A percentile compares a stretch with the other conserved stretches of the same genome.
phyloP scores from a whole-genome alignment of 2,888 invertebrate genomes.

The Standfussiana lucernea region DNA sequence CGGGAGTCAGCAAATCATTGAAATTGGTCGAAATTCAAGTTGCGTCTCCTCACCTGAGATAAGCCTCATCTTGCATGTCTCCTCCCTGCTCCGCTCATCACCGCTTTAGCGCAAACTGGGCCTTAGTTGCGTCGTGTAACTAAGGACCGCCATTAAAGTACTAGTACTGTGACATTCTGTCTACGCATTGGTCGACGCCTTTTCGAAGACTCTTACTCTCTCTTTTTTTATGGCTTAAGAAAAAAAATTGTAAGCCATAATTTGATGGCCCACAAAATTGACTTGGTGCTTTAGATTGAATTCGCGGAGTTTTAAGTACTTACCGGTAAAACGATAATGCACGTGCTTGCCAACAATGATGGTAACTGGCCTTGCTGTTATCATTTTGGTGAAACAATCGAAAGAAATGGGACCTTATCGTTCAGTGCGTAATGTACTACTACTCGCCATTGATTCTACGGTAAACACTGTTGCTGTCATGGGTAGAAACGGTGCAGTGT shows the following conservation, averaged over 20 bases:
- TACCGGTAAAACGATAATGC: neutral
- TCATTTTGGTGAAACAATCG: slow-evolving; percentile 19
- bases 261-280: neutral
- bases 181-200: neutral
- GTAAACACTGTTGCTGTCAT: neutral
- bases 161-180: neutral
- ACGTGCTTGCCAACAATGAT: slow-evolving; percentile 21
- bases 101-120: no score
- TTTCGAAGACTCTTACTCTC: no score
- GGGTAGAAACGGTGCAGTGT: neutral
- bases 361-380: slow-evolving; percentile 13
- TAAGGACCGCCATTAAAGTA: no score
- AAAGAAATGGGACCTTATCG: slow-evolving; percentile 7
- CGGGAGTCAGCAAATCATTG: neutral
- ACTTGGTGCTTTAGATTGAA: neutral
- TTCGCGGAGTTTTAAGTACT: neutral
- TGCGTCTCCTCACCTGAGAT: neutral
- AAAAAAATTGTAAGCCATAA: neutral
- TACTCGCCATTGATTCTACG: neutral
- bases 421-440: neutral
- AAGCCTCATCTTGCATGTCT: neutral
- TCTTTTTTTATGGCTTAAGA: no score
- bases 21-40: neutral
- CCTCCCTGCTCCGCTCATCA: neutral
- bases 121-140: neutral